Evolutionary conservation across 2,113 vertebrate genomes (phyloP), one percentile per base, ranked within the genome.

Genomic region (Channa argus): DNA sequence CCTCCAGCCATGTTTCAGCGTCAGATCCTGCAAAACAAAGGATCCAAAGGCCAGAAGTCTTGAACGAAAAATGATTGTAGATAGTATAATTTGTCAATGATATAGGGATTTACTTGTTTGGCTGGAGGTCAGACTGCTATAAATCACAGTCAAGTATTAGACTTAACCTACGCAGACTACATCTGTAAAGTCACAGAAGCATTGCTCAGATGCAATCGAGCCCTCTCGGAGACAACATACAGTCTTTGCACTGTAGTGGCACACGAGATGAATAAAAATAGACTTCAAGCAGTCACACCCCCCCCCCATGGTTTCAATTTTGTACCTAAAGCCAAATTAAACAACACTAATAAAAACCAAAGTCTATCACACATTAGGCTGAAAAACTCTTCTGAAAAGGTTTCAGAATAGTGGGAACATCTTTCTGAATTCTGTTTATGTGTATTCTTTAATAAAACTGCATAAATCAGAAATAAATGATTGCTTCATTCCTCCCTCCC

Each of bases 1-100:
- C 74, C 98, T 94, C 98, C 98, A 99, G 80, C 98, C 98, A 0
- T 99, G 98, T 91, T 97, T 99, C 88, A 99, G 93, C 3, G 98
- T 99, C 90, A 99, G 88, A 88, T 99, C 98, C 98, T 99, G 79
- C 41, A 71, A 34, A 52, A 41, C 13, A 73, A 65, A 61, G 6
- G 12, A 47, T 13, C 34, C 64, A 24, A 50, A 37, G n/a, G 59
- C 49, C 44, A 24, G 24, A 24, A 34, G 10, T 37, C 8, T 43
- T 52, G 0, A 74, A 58, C 14, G 1, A 14, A 10, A 44, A 6
- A 14, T 12, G 24, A 10, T 13, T 37, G 5, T 11, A 10, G 2
- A 43, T 1, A 61, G 46, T 4, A 46, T 14, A 3, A 33, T 50
- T 14, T 34, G 24, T 33, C 8, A 49, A 2, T 12, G n/a, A 54